phyloP scores from a whole-genome alignment of 2,888 invertebrate species.

The Tupiocoris notatus region DNA sequence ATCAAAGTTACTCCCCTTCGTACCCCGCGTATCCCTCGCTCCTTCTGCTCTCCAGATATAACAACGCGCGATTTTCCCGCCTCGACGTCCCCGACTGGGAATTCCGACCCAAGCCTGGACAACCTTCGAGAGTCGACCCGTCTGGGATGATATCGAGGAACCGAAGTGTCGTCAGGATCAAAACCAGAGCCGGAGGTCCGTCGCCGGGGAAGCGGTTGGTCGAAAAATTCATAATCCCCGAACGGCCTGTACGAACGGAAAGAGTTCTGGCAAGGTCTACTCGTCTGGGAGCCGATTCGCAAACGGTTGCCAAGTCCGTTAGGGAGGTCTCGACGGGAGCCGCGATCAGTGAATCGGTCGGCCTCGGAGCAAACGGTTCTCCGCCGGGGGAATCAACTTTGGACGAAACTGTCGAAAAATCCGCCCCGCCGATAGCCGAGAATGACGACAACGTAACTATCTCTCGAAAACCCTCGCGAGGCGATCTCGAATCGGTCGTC shows the following conservation, averaged over 20 bases:
- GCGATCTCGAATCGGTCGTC: neutral
- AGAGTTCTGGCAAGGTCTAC: neutral
- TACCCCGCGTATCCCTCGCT: constrained; percentile 6
- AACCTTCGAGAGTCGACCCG: constrained; percentile 6
- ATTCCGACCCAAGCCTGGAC: constrained; percentile 1
- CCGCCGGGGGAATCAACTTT: neutral
- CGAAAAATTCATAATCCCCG: constrained; percentile 71
- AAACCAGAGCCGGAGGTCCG: constrained; percentile 64
- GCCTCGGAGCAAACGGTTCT: constrained; percentile 18
- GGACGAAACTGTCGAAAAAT: neutral
- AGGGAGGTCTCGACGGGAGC: constrained; percentile 15
- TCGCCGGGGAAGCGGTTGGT: constrained; percentile 68
- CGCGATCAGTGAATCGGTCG: constrained; percentile 9
- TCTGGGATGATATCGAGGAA: constrained; percentile 56
- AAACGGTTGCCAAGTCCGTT: neutral
- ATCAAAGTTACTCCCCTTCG: neutral
- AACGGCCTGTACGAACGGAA: constrained; percentile 50
- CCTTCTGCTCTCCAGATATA: neutral
- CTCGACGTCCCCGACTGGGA: constrained; percentile 28
- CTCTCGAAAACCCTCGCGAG: neutral
- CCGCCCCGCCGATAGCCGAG: neutral
- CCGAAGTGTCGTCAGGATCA: constrained; percentile 70
- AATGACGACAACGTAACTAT: neutral
- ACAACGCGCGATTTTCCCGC: constrained; percentile 9
- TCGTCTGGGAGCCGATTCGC: neutral